Evolutionary conservation across 2,888 invertebrate species (phyloP), one percentile per base, ranked within the genome.

Genomic region (Opisthograptis luteolata): DNA sequence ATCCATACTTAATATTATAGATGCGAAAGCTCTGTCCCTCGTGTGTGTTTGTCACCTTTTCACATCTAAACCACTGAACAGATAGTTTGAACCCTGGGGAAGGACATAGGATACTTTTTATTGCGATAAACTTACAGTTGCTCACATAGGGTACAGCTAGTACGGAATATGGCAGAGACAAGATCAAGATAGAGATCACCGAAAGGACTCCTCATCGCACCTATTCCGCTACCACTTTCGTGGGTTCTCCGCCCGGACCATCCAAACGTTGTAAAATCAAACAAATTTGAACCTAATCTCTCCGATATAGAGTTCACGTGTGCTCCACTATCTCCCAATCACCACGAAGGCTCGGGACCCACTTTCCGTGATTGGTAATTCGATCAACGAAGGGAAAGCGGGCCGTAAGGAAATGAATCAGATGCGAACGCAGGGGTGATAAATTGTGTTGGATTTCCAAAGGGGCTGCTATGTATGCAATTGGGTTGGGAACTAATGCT

Each of bases 331-430:
- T 36, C 8, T 35, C 13, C n/a, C 14, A 19, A 19, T 13, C 14
- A 32, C n/a, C 39, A 30, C 24, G 17, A 17, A 50, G 50, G 34
- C 34, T 40, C 35, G 40, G 34, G 54, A 61, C 64, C 69, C 71
- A 76, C 76, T 76, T 76, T 76, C 71, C 63, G 60, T 71, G 73
- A 76, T 79, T 73, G 73, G 74, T 73, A 70, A 79, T 77, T 72
- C 76, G 73, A 77, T 71, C 66, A 46, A 52, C 59, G 63, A 58
- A 66, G 68, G 66, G 76, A 75, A 77, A 77, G 73, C 69, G 60
- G 60, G 44, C 30, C 45, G 56, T 41, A 52, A 70, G 70, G 71
- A 73, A 74, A 70, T 70, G 66, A 65, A 68, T 66, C 50, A 60
- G 62, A 64, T 64, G 53, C 35, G 53, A 50, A 39, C 43, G 43